Conservation (phyloP, 2,113 vertebrate species). For the Dermatemys mawii region DNA sequence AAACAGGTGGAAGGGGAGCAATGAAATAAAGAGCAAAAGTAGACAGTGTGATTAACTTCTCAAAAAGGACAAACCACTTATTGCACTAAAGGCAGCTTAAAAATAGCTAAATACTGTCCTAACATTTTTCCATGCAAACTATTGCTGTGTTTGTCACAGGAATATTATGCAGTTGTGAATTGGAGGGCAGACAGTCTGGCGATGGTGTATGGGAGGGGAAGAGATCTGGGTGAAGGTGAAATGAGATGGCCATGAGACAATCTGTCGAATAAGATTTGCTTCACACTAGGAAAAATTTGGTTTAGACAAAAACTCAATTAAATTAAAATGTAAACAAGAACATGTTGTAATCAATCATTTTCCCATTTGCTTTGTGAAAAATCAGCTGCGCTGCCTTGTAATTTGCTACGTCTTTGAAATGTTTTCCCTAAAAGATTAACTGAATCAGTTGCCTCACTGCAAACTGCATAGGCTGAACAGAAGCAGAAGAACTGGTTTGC, state of each 20-base stretch:
- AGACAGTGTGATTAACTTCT: conserved; percentile 26
- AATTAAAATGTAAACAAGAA: not conserved
- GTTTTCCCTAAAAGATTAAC: not conserved
- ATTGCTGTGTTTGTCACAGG: conserved; percentile 10
- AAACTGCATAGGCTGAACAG: not conserved
- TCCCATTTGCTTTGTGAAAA: not conserved
- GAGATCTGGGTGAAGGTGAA: conserved; percentile 17
- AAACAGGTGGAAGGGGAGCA: conserved; percentile 32
- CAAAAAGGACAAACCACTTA: conserved; percentile 37
- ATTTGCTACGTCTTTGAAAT: conserved; percentile 3
- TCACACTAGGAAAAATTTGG: not conserved
- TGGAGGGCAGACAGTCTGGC: not conserved
- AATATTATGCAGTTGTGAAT: not conserved
- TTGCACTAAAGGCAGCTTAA: conserved; percentile 25
- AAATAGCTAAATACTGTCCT: conserved; percentile 9
- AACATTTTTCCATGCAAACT: not conserved
- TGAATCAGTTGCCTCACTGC: not conserved
- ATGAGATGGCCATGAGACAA: not conserved
- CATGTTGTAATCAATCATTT: not conserved
- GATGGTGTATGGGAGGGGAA: not conserved
- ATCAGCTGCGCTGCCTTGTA: not conserved
- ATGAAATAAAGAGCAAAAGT: not conserved
- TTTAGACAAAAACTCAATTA: not conserved
- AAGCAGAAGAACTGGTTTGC: not conserved
- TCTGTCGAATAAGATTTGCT: conserved; percentile 24